Conservation (phyloP, 1,140 invertebrate genomes). For the Drosophila lacteicornis region DNA sequence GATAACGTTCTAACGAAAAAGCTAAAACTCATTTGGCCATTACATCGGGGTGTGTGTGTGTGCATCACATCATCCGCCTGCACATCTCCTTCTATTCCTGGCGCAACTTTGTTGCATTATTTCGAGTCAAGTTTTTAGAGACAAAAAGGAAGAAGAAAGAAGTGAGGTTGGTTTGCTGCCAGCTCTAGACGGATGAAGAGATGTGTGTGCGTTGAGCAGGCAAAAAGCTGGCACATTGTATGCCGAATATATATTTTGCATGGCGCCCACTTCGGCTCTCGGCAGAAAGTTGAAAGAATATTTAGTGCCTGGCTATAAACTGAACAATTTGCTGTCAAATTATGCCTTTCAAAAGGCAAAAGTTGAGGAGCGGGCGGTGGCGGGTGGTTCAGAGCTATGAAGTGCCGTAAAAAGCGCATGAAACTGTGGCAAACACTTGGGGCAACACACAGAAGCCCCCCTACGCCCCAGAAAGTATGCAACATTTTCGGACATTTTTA, state of each 20-base stretch:
- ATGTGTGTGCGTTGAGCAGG: background rate
- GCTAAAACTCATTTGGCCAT: conserved; percentile 44
- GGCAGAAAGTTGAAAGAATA: conserved; percentile 51
- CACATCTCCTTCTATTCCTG: conserved; percentile 16
- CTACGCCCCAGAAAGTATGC: conserved; percentile 36
- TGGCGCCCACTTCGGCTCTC: conserved; percentile 11
- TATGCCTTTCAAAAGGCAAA: conserved; percentile 58
- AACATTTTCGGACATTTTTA: conserved; percentile 74
- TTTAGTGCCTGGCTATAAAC: conserved; percentile 66
- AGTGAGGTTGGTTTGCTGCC: conserved; percentile 19
- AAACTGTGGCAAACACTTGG: conserved; percentile 58
- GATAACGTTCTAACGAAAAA: conserved; percentile 30
- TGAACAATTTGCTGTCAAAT: conserved; percentile 75
- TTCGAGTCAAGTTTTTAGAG: conserved; percentile 52
- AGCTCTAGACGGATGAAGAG: background rate
- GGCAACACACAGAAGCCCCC: conserved; percentile 24
- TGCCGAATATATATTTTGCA: conserved; percentile 59
- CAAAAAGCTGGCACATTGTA: conserved; percentile 47
- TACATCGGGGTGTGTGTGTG: conserved; percentile 3
- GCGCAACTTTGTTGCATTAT: conserved; percentile 67
- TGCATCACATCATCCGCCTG: background rate
- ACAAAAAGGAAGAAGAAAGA: conserved; percentile 16
- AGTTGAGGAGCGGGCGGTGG: background rate
- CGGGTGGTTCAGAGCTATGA: conserved; percentile 20
- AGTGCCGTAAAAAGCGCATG: conserved; percentile 75